Evolutionary conservation across 2,888 invertebrate genomes (phyloP).

Genomic region (Drosophila differens): DNA sequence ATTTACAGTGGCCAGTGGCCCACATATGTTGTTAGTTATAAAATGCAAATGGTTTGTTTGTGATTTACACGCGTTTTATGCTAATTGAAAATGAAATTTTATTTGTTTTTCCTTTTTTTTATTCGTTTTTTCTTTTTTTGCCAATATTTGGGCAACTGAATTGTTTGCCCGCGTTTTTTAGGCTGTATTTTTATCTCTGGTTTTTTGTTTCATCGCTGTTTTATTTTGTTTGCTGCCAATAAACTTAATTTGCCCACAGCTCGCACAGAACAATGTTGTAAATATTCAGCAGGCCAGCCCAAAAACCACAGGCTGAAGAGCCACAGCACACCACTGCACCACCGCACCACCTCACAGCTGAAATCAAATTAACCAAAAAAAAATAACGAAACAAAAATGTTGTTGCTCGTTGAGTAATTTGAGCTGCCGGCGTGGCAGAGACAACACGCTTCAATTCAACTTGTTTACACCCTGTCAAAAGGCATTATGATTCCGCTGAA

Average conservation of each 20-base stretch:
- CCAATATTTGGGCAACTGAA: constrained; percentile 57
- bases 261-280: constrained; percentile 42
- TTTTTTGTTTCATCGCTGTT: constrained; percentile 5
- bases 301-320: constrained; percentile 8
- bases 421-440: constrained; percentile 47
- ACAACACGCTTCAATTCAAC: constrained; percentile 29
- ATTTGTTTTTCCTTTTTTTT: constrained; percentile 29
- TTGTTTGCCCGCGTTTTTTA: neutral
- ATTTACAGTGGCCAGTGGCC: constrained; percentile 3
- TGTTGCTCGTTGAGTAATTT: constrained; percentile 44
- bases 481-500: neutral
- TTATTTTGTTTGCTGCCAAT: constrained; percentile 29
- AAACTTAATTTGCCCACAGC: constrained; percentile 51
- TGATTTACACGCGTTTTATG: constrained; percentile 61
- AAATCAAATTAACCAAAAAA: constrained; percentile 42
- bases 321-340: neutral
- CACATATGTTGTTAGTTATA: constrained; percentile 33
- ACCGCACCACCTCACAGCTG: constrained; percentile 19
- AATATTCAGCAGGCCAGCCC: constrained; percentile 22
- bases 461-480: neutral
- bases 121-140: constrained; percentile 39
- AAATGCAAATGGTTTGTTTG: constrained; percentile 33
- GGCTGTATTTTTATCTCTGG: neutral
- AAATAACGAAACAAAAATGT: constrained; percentile 4
- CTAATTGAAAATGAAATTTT: constrained; percentile 58